Conservation (phyloP, 2,888 invertebrate genomes). For the Anoplius nigerrimus region DNA sequence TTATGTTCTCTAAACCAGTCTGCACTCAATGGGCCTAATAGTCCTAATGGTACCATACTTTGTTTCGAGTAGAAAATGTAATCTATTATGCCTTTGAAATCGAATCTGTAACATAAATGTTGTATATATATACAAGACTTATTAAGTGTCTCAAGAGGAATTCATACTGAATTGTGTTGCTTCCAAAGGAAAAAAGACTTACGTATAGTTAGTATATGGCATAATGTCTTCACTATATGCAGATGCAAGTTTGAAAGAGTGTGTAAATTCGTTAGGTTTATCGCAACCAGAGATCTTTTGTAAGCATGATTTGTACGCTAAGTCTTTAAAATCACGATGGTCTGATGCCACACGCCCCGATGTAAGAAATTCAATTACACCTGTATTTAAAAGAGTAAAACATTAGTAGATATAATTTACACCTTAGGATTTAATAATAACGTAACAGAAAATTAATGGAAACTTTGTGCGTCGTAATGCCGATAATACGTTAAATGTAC, state of each 20-base stretch:
- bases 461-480: not conserved
- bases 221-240: conserved; percentile 97
- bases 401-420: conserved; percentile 5
- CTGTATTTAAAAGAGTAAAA: conserved; percentile 74
- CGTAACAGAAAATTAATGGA: conserved; percentile 1
- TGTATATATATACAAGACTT: conserved; percentile 35
- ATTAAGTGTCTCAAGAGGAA: conserved; percentile 11
- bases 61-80: conserved; percentile 99
- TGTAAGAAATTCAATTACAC: conserved; percentile 96
- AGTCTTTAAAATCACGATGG: conserved; percentile 97
- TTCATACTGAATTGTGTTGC: conserved; percentile 18
- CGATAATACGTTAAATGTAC: not conserved
- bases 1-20: conserved; percentile 97
- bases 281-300: conserved; percentile 92
- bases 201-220: conserved; percentile 99
- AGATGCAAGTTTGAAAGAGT: conserved; percentile 96
- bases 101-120: conserved; percentile 91
- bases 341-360: conserved; percentile 92
- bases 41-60: conserved; percentile 95
- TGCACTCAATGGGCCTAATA: conserved; percentile 94
- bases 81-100: conserved; percentile 99
- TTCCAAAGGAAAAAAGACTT: conserved; percentile 72
- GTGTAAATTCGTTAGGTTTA: conserved; percentile 92
- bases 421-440: conserved; percentile 6
- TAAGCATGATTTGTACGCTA: conserved; percentile 93